phyloP scores from a whole-genome alignment of 2,888 invertebrate genomes.

The Cryptus viduatorius region DNA sequence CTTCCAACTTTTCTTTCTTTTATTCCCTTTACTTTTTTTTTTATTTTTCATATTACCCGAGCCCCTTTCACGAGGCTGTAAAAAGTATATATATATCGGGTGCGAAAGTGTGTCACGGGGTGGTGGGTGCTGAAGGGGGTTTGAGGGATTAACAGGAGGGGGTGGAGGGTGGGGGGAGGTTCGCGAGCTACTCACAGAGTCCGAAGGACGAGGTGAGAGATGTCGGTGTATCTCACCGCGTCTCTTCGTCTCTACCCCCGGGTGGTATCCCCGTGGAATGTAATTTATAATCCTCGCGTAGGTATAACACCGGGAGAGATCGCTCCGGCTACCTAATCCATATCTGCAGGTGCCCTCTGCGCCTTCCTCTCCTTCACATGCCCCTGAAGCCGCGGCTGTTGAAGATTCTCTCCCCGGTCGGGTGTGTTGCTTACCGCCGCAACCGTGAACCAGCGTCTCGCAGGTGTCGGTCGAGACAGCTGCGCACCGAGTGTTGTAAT shows the following conservation, averaged over 20 bases:
- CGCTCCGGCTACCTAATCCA: constrained; percentile 65
- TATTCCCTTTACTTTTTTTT: constrained; percentile 35
- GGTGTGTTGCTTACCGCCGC: not conserved
- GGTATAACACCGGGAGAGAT: constrained; percentile 60
- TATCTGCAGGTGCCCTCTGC: constrained; percentile 61
- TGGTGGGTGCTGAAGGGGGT: not conserved
- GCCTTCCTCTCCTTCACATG: no score
- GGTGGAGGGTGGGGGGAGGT: not conserved
- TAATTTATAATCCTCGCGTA: constrained; percentile 65
- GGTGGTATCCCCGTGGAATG: constrained; percentile 17
- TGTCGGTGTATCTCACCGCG: constrained; percentile 25
- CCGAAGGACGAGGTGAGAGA: constrained; percentile 21
- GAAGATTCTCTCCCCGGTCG: not conserved
- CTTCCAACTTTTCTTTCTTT: constrained; percentile 17
- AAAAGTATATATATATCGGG: constrained; percentile 33
- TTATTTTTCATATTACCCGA: constrained; percentile 21
- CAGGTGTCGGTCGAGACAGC: constrained; percentile 66
- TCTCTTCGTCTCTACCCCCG: not conserved
- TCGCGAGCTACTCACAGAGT: constrained; percentile 16
- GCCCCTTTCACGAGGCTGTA: constrained; percentile 24
- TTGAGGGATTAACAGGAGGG: constrained; percentile 14
- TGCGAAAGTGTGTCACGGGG: constrained; percentile 18
- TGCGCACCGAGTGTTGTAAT: constrained; percentile 65
- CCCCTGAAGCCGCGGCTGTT: not conserved
- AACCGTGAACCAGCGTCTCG: constrained; percentile 42